Conservation (phyloP, 2,113 vertebrate species). For the Oncorhynchus kisutch region DNA sequence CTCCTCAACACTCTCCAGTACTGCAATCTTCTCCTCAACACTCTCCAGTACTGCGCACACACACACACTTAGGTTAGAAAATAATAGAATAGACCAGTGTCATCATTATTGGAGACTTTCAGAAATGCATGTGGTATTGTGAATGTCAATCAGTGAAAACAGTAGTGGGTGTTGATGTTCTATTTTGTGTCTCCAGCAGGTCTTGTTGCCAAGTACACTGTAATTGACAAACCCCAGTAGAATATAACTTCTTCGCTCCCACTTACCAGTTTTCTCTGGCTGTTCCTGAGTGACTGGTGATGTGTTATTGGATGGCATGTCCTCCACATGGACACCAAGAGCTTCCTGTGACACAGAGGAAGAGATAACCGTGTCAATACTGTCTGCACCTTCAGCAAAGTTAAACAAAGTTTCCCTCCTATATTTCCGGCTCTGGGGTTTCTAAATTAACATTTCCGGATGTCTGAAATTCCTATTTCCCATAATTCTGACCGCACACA, state of each 20-base stretch:
- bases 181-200: not conserved
- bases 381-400: too few species aligned
- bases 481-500: too few species aligned
- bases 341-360: constrained; percentile 77
- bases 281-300: constrained; percentile 31
- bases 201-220: not conserved
- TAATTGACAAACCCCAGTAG: not conserved
- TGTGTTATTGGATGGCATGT: constrained; percentile 57
- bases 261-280: constrained; percentile 41
- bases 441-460: too few species aligned
- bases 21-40: too few species aligned
- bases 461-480: too few species aligned
- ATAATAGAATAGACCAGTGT: not conserved
- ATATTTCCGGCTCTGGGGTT: too few species aligned
- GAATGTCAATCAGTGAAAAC: not conserved
- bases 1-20: too few species aligned
- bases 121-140: not conserved
- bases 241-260: not conserved
- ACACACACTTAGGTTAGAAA: not conserved
- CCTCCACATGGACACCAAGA: constrained; percentile 81
- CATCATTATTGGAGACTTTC: not conserved
- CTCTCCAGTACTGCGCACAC: too few species aligned
- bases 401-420: too few species aligned
- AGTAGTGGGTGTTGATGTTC: too few species aligned
- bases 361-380: not conserved